These are phyloP conservation scores for Megalops cyprinoides DNA, from an alignment of 2,797 vertebrate genomes.

Conservation along the genomic window DNA sequence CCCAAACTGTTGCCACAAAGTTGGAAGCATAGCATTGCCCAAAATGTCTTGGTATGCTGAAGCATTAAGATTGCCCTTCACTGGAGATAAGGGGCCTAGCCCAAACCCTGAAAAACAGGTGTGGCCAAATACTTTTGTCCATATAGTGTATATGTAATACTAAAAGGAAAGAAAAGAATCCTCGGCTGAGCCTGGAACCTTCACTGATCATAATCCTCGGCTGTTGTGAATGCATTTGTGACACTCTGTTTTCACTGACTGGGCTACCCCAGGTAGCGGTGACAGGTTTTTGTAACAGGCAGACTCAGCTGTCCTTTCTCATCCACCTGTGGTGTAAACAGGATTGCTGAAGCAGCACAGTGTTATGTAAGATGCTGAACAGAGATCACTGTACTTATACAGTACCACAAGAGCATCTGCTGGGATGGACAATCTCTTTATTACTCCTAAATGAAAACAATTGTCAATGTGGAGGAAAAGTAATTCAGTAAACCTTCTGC, in stretches of 20 bases:
- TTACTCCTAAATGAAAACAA: no score
- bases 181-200: background rate
- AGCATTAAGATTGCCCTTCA: no score
- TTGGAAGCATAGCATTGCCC: no score
- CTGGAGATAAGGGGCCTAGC: no score
- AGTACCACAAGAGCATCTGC: constrained; percentile 23
- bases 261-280: background rate
- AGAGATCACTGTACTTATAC: constrained; percentile 4
- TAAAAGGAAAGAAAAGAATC: background rate
- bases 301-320: constrained; percentile 22
- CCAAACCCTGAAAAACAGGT: no score
- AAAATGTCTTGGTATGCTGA: no score
- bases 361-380: constrained; percentile 12
- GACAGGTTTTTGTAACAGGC: background rate
- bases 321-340: constrained; percentile 36
- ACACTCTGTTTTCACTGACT: background rate
- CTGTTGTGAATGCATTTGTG: background rate
- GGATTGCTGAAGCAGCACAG: constrained; percentile 31
- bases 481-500: no score
- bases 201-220: background rate
- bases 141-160: background rate
- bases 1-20: no score
- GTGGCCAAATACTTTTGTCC: no score
- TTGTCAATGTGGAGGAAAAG: no score
- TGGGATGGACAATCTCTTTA: background rate